These are phyloP conservation scores for Ceratina australensis DNA, from an alignment of 1,140 invertebrate species.

Conservation along the genomic window DNA sequence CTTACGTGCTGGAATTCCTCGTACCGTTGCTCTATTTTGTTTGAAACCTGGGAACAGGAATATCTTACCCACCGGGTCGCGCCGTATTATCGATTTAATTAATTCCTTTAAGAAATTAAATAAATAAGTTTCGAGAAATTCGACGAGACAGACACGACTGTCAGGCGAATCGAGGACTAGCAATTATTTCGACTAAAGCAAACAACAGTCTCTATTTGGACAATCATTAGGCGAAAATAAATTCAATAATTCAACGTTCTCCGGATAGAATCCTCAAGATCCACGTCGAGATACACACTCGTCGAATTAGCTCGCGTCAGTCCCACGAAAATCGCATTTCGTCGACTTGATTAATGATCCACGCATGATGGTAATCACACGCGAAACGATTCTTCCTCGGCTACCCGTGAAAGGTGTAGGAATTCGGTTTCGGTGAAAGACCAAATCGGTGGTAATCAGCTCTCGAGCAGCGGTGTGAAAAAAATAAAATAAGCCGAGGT, in stretches of 20 bases:
- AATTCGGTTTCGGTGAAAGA: background rate
- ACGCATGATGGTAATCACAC: slow-evolving; percentile 4
- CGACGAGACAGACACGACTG: no score
- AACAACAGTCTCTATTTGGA: no score
- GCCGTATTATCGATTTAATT: no score
- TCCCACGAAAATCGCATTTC: background rate
- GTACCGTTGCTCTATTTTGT: no score
- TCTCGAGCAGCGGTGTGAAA: background rate
- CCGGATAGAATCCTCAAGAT: slow-evolving; percentile 12
- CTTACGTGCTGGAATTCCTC: no score
- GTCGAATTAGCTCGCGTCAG: background rate
- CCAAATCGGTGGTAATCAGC: no score
- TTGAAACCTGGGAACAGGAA: no score
- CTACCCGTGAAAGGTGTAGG: background rate
- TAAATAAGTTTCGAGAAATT: no score
- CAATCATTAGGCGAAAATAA: background rate
- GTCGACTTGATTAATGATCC: slow-evolving; percentile 19
- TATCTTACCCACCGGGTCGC: no score
- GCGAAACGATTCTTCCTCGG: background rate
- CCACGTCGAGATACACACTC: background rate
- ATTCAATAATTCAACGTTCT: slow-evolving; percentile 1
- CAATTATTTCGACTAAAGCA: no score
- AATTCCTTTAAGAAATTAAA: no score
- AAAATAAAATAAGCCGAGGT: slow-evolving; percentile 26
- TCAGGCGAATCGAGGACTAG: no score